Evolutionary conservation across 1,140 invertebrate species (phyloP).

Genomic region (Camponotus floridanus): DNA sequence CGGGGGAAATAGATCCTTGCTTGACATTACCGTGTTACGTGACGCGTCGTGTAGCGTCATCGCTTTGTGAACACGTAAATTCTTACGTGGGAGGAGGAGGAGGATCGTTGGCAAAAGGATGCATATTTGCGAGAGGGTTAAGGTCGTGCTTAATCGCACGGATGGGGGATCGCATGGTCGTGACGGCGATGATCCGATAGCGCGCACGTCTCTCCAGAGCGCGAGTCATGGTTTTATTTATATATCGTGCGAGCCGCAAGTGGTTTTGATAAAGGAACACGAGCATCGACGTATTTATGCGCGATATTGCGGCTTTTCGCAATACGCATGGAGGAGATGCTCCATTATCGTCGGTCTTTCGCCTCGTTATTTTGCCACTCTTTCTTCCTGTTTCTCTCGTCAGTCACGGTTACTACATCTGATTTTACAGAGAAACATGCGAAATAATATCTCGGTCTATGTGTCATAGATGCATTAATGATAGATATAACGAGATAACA

Average conservation of each 20-base stretch:
- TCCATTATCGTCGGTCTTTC: conserved; percentile 2
- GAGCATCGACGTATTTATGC: not conserved
- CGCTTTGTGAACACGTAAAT: not conserved
- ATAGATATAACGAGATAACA: not conserved
- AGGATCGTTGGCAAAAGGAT: conserved; percentile 6
- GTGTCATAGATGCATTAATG: not conserved
- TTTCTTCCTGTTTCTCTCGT: not conserved
- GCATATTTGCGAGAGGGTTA: conserved; percentile 28
- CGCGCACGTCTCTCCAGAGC: not conserved
- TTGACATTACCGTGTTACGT: conserved; percentile 4
- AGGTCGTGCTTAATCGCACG: conserved; percentile 39
- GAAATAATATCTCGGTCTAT: not conserved
- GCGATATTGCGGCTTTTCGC: not conserved
- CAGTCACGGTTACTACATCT: not conserved
- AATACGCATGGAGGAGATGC: not conserved
- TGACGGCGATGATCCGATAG: not conserved
- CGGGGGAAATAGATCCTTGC: not conserved
- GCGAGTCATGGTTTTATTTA: conserved; percentile 44
- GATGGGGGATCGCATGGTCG: not conserved
- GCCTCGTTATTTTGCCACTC: not conserved
- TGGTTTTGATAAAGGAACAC: conserved; percentile 49
- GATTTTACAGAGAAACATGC: not conserved
- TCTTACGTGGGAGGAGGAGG: conserved; percentile 9
- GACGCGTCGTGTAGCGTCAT: not conserved
- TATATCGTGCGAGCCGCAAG: conserved; percentile 21